A percentile compares a stretch with the other conserved stretches of the same genome.
These are phyloP conservation scores for Panthera leo DNA, from an alignment of 2,113 vertebrate species.

Conservation along the genomic window DNA sequence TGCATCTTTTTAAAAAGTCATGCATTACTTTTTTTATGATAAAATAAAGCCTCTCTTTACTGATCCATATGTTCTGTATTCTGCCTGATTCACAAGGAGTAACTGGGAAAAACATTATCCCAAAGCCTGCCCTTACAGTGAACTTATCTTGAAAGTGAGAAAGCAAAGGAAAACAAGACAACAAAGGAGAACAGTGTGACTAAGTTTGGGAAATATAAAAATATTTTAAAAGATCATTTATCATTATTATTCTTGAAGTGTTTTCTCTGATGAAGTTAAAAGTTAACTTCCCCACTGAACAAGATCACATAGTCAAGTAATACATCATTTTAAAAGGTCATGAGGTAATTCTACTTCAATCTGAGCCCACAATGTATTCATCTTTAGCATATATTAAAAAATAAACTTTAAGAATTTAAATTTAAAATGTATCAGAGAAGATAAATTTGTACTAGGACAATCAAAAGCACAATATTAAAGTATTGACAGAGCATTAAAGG, in stretches of 20 bases:
- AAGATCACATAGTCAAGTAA: not conserved
- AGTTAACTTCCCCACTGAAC: not conserved
- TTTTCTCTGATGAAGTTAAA: slow-evolving; percentile 17
- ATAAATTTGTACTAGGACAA: not conserved
- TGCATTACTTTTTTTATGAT: not conserved
- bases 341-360: not conserved
- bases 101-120: not conserved
- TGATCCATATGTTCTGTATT: not conserved
- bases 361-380: not conserved
- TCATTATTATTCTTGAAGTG: not conserved
- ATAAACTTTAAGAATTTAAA: slow-evolving; percentile 14
- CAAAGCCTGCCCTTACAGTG: not conserved
- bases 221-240: not conserved
- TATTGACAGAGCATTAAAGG: not conserved
- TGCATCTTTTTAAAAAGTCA: not conserved
- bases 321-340: not conserved
- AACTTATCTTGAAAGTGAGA: not conserved
- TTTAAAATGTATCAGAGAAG: not conserved
- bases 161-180: not conserved
- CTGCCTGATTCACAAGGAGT: not conserved
- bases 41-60: not conserved
- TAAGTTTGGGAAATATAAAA: not conserved
- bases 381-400: slow-evolving; percentile 1
- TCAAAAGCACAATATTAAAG: not conserved
- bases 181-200: not conserved